These are phyloP conservation scores for Phenganax subtilis DNA, from an alignment of 92 coral and sea anemone species.

Conservation along the genomic window DNA sequence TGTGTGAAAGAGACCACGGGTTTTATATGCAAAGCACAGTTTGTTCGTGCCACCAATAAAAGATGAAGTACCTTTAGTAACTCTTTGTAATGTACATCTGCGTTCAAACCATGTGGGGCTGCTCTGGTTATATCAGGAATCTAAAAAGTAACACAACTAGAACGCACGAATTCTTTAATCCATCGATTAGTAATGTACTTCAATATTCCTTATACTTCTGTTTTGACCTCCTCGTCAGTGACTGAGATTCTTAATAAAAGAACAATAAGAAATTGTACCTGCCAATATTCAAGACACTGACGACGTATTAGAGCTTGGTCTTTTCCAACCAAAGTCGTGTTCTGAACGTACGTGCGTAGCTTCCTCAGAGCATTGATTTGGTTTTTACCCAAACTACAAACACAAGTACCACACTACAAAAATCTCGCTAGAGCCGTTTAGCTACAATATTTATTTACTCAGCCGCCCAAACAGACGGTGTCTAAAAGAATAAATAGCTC, in stretches of 20 bases:
- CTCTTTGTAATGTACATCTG: conserved; percentile 66
- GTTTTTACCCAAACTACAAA: conserved; percentile 60
- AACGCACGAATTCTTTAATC: background rate
- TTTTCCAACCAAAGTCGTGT: conserved; percentile 71
- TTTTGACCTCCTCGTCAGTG: no score
- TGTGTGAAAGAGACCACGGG: no score
- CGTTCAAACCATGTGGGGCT: conserved; percentile 55
- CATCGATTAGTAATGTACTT: background rate
- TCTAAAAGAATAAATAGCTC: background rate
- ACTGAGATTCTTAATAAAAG: background rate
- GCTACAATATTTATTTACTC: no score
- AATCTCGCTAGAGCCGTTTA: background rate
- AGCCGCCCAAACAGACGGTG: no score
- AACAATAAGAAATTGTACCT: conserved; percentile 48
- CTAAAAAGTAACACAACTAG: conserved; percentile 32
- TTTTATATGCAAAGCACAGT: no score
- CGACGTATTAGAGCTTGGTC: conserved; percentile 76
- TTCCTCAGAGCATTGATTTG: conserved; percentile 80
- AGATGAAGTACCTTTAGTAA: conserved; percentile 63
- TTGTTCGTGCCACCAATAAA: background rate
- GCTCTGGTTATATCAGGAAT: conserved; percentile 82
- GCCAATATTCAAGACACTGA: conserved; percentile 72
- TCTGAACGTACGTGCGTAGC: conserved; percentile 81
- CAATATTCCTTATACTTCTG: background rate
- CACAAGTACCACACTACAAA: background rate